These are phyloP conservation scores for Cynocephalus volans DNA, from an alignment of 2,113 vertebrate species.

Conservation along the genomic window DNA sequence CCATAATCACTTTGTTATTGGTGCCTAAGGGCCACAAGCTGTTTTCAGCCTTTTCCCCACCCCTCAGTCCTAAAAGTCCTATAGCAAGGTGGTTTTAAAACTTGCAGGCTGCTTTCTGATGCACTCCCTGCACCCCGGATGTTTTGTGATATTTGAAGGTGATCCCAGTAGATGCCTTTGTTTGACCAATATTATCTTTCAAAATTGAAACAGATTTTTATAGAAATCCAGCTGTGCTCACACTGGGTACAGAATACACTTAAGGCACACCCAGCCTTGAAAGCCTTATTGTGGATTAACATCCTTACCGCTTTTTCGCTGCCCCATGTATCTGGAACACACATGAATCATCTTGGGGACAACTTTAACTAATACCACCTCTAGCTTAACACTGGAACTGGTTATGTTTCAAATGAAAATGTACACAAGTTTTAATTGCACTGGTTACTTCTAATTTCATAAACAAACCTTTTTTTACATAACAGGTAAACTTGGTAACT, in stretches of 20 bases:
- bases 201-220: background rate
- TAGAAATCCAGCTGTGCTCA: background rate
- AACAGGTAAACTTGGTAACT: background rate
- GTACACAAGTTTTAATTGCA: background rate
- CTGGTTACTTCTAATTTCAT: background rate
- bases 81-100: background rate
- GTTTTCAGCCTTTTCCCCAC: background rate
- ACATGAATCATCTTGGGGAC: background rate
- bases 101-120: background rate
- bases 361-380: background rate
- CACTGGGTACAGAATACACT: background rate
- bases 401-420: slow-evolving; percentile 34
- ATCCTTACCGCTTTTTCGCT: background rate
- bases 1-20: background rate
- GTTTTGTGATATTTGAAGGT: background rate
- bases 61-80: background rate
- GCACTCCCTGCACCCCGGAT: background rate
- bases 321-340: background rate
- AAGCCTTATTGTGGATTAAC: background rate
- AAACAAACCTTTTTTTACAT: background rate
- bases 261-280: background rate
- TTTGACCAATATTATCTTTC: slow-evolving; percentile 4
- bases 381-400: background rate
- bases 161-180: background rate
- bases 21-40: background rate